A percentile compares a stretch with the other conserved stretches of the same genome.
Evolutionary conservation across 2,797 vertebrate species (phyloP).

Genomic region (Steatocranus sp.): DNA sequence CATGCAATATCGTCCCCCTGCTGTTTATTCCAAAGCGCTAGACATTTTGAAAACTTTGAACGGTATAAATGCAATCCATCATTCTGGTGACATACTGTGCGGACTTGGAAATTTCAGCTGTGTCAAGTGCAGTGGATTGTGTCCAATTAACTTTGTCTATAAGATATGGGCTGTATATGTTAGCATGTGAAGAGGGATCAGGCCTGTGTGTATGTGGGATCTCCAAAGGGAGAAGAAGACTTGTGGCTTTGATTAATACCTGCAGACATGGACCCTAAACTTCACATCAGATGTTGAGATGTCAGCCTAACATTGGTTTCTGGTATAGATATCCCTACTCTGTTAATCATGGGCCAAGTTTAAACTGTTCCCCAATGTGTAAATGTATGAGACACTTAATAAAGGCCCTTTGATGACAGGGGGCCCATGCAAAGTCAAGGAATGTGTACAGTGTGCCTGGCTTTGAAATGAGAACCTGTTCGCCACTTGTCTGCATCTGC

Average conservation of each 20-base stretch:
- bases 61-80: conserved; percentile 63
- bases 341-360: conserved; percentile 73
- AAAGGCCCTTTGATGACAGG: conserved; percentile 75
- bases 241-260: conserved; percentile 76
- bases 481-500: conserved; percentile 73
- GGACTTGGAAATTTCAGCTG: conserved; percentile 59
- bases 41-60: conserved; percentile 54
- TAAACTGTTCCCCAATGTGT: conserved; percentile 77
- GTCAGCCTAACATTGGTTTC: conserved; percentile 74
- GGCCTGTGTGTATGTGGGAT: conserved; percentile 14
- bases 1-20: conserved; percentile 22
- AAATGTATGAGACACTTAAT: conserved; percentile 78
- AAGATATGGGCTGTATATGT: conserved; percentile 45
- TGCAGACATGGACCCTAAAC: conserved; percentile 66
- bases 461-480: conserved; percentile 81
- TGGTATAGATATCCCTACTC: conserved; percentile 66
- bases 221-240: conserved; percentile 7
- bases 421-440: conserved; percentile 62
- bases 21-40: conserved; percentile 37
- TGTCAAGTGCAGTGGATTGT: conserved; percentile 63
- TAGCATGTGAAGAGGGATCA: conserved; percentile 22
- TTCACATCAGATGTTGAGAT: conserved; percentile 66
- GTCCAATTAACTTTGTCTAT: conserved; percentile 58
- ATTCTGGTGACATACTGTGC: conserved; percentile 46
- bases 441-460: conserved; percentile 64